A percentile compares a stretch with the other conserved stretches of the same genome.
Conservation (phyloP, 2,797 vertebrate genomes). For the Sebastes ruberrimus region DNA sequence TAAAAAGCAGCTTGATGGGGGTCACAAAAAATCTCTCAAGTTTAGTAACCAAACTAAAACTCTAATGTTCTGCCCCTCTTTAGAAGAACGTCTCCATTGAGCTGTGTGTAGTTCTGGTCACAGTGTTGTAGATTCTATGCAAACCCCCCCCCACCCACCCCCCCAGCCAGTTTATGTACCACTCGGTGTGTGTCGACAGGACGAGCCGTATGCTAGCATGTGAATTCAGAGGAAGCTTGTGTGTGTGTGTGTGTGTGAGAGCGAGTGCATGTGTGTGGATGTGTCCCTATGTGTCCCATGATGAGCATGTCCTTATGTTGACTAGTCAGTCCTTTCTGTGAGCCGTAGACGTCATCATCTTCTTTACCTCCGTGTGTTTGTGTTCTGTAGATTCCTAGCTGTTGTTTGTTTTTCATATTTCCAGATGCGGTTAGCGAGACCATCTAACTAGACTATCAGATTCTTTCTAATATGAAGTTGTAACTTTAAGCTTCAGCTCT, state of each 20-base stretch:
- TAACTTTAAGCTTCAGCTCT: constrained; percentile 17
- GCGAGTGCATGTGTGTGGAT: background rate
- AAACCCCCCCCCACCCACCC: constrained; percentile 12
- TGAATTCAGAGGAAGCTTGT: constrained; percentile 35
- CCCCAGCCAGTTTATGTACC: constrained; percentile 46
- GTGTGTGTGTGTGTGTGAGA: background rate
- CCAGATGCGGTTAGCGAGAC: background rate
- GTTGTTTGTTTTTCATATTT: constrained; percentile 1
- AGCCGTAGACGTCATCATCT: constrained; percentile 41
- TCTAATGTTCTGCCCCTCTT: background rate
- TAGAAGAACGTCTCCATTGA: background rate
- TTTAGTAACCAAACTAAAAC: background rate
- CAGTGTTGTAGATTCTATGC: constrained; percentile 68
- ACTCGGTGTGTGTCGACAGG: constrained; percentile 63
- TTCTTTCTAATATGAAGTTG: background rate
- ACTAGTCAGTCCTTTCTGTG: constrained; percentile 47
- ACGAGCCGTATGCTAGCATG: constrained; percentile 68
- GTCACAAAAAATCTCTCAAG: background rate
- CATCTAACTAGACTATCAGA: constrained; percentile 3
- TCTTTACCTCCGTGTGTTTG: constrained; percentile 4
- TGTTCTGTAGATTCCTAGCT: constrained; percentile 10
- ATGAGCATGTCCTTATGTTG: constrained; percentile 1
- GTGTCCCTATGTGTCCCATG: background rate
- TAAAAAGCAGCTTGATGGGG: background rate
- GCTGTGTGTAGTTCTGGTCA: constrained; percentile 7